Conservation (phyloP, 2,113 vertebrate genomes). For the Serinus canaria region DNA sequence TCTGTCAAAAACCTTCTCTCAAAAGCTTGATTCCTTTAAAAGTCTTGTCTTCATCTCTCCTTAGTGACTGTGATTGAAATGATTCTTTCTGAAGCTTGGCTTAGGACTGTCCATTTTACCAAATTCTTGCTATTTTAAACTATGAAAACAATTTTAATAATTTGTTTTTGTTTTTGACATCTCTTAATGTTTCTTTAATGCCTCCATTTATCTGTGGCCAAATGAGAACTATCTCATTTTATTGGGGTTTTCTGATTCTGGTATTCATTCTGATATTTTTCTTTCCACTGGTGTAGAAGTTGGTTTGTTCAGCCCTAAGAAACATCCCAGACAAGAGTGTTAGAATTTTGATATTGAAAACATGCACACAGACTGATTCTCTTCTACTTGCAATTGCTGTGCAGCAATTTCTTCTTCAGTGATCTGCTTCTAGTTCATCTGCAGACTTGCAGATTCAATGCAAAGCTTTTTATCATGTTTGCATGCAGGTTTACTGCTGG, state of each 20-base stretch:
- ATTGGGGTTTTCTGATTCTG: not conserved
- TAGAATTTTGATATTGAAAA: not conserved
- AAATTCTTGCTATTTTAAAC: not conserved
- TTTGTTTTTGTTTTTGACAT: not conserved
- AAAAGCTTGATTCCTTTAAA: not conserved
- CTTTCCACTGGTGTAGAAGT: not conserved
- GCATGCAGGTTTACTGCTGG: conserved; percentile 5
- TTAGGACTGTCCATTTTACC: not conserved
- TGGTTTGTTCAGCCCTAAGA: not conserved
- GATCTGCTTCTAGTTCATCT: conserved; percentile 3
- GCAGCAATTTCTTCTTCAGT: not conserved
- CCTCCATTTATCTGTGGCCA: not conserved
- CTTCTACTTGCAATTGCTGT: not conserved
- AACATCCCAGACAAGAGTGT: not conserved
- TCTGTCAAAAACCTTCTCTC: not conserved
- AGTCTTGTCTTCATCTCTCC: not conserved
- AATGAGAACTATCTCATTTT: not conserved
- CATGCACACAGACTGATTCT: not conserved
- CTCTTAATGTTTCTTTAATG: not conserved
- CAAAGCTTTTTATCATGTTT: conserved; percentile 24
- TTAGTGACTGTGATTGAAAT: not conserved
- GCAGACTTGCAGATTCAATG: conserved; percentile 3
- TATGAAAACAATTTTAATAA: not conserved
- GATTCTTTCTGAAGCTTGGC: not conserved
- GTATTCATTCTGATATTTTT: not conserved